Conservation (phyloP, 2,797 vertebrate species). For the Oryzias sinensis region DNA sequence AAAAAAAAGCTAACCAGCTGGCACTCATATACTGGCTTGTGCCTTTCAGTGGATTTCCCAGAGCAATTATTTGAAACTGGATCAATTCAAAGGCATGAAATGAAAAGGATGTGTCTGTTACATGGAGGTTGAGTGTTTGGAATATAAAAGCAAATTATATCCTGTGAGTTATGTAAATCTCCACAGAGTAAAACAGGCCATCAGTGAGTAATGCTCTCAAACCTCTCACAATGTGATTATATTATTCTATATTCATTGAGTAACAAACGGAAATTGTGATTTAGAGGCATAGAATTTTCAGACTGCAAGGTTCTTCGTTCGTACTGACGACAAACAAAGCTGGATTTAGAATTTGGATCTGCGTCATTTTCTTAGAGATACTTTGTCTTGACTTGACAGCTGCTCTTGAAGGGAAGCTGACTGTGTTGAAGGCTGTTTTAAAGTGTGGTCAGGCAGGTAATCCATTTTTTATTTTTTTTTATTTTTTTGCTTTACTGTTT, state of each 20-base stretch:
- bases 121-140: conserved; percentile 22
- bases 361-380: conserved; percentile 25
- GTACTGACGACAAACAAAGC: conserved; percentile 50
- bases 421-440: conserved; percentile 32
- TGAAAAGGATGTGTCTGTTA: conserved; percentile 63
- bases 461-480: conserved; percentile 48
- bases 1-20: conserved; percentile 12
- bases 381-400: conserved; percentile 42
- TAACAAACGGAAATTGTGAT: conserved; percentile 38
- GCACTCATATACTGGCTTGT: conserved; percentile 7
- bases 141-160: conserved; percentile 58
- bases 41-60: conserved; percentile 40
- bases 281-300: conserved; percentile 38
- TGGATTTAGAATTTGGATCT: conserved; percentile 55
- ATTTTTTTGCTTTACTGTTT: conserved; percentile 26
- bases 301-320: conserved; percentile 57
- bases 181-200: conserved; percentile 23
- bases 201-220: conserved; percentile 37
- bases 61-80: conserved; percentile 58
- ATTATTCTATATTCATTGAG: conserved; percentile 75
- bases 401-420: conserved; percentile 36
- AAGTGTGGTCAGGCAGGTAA: conserved; percentile 42
- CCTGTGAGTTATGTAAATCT: conserved; percentile 62
- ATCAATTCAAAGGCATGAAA: conserved; percentile 66
- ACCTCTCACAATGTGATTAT: conserved; percentile 56